phyloP scores from a whole-genome alignment of 2,797 vertebrate species.

The Aldrovandia affinis region DNA sequence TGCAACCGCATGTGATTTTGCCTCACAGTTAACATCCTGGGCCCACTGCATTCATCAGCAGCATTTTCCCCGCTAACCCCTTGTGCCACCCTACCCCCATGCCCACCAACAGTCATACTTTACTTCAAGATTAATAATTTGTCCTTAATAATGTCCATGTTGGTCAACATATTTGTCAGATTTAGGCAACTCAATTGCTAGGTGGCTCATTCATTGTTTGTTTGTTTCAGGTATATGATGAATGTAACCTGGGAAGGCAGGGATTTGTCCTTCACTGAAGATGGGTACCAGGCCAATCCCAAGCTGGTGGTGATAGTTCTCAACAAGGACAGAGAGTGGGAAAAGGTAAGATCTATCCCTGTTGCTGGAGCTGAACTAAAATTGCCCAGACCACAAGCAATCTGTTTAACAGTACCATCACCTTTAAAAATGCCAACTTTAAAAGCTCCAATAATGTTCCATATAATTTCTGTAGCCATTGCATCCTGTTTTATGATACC shows the following conservation, averaged over 20 bases:
- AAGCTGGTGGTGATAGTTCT: slow-evolving; percentile 92
- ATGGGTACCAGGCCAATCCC: slow-evolving; percentile 95
- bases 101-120: neutral
- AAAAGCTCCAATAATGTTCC: neutral
- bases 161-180: slow-evolving; percentile 2
- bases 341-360: slow-evolving; percentile 82
- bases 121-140: neutral
- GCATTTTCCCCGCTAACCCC: neutral
- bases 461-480: no score
- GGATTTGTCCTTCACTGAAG: slow-evolving; percentile 94
- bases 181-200: slow-evolving; percentile 35
- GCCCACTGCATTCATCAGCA: neutral
- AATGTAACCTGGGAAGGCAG: slow-evolving; percentile 90
- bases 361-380: neutral
- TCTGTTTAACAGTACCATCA: neutral
- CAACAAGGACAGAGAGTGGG: slow-evolving; percentile 90
- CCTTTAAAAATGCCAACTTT: neutral
- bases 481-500: no score
- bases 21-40: neutral
- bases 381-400: neutral
- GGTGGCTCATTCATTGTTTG: slow-evolving; percentile 52
- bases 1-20: neutral
- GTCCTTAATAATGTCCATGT: neutral
- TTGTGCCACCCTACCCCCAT: neutral
- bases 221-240: slow-evolving; percentile 91